A percentile compares a stretch with the other conserved stretches of the same genome.
Evolutionary conservation across 2,113 vertebrate genomes (phyloP).

Genomic region (Callospermophilus lateralis): DNA sequence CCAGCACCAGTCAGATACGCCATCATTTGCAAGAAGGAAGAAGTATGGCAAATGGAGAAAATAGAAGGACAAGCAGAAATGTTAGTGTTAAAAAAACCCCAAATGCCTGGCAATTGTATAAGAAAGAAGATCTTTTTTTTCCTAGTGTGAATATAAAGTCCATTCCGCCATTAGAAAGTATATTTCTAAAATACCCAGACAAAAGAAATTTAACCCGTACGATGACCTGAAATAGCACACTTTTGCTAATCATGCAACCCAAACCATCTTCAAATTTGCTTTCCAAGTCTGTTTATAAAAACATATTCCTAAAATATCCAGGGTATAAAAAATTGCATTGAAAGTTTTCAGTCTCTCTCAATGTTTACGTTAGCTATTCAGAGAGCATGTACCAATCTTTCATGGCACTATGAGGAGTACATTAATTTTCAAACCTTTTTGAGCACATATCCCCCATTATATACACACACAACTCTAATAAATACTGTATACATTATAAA

Average conservation of each 20-base stretch:
- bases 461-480: neutral
- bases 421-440: neutral
- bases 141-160: neutral
- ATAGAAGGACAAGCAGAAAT: neutral
- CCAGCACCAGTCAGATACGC: neutral
- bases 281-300: conserved; percentile 14
- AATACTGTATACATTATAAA: neutral
- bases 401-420: neutral
- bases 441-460: neutral
- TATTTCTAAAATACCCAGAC: neutral
- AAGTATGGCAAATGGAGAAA: neutral
- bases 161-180: neutral
- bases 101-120: neutral
- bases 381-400: neutral
- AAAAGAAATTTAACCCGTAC: neutral
- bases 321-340: neutral
- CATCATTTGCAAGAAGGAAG: neutral
- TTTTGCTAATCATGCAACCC: neutral
- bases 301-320: neutral
- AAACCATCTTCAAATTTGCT: neutral
- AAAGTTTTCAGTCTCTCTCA: neutral
- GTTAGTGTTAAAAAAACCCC: neutral
- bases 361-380: neutral
- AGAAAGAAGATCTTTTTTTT: neutral
- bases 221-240: neutral